These are phyloP conservation scores for Latrodectus hesperus DNA, from an alignment of 2,888 invertebrate species.

Conservation along the genomic window DNA sequence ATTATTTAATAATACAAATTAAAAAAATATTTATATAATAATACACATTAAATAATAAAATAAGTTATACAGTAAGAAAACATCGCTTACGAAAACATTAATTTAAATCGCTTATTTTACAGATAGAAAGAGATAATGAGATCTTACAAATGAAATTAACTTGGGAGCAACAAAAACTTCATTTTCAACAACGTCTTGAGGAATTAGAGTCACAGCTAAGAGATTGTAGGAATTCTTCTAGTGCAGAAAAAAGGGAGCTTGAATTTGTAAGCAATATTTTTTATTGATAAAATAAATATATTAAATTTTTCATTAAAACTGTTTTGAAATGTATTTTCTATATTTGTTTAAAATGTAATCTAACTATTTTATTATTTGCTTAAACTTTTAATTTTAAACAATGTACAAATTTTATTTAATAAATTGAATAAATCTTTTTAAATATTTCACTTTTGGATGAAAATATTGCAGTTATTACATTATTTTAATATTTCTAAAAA, in stretches of 20 bases:
- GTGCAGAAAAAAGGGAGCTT: slow-evolving; percentile 41
- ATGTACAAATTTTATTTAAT: not conserved
- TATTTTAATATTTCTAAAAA: too few species aligned
- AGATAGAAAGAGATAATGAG: slow-evolving; percentile 26
- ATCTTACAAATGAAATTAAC: slow-evolving; percentile 44
- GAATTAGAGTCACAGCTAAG: slow-evolving; percentile 51
- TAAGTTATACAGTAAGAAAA: too few species aligned
- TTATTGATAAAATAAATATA: not conserved
- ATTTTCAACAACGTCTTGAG: slow-evolving; percentile 60
- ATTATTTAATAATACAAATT: too few species aligned
- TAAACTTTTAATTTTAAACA: not conserved
- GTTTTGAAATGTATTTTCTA: too few species aligned
- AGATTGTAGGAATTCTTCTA: slow-evolving; percentile 25
- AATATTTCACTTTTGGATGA: too few species aligned
- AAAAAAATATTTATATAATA: too few species aligned
- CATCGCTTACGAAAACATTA: too few species aligned
- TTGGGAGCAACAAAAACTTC: slow-evolving; percentile 58
- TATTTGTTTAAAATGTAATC: too few species aligned
- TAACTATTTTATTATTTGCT: not conserved
- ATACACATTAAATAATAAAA: too few species aligned
- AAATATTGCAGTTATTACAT: too few species aligned
- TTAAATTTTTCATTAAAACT: too few species aligned
- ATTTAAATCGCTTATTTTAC: not conserved
- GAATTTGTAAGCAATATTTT: slow-evolving; percentile 35
- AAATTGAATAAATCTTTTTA: too few species aligned